Conservation (phyloP, 2,113 vertebrate species). For the Oreocharis arfaki region DNA sequence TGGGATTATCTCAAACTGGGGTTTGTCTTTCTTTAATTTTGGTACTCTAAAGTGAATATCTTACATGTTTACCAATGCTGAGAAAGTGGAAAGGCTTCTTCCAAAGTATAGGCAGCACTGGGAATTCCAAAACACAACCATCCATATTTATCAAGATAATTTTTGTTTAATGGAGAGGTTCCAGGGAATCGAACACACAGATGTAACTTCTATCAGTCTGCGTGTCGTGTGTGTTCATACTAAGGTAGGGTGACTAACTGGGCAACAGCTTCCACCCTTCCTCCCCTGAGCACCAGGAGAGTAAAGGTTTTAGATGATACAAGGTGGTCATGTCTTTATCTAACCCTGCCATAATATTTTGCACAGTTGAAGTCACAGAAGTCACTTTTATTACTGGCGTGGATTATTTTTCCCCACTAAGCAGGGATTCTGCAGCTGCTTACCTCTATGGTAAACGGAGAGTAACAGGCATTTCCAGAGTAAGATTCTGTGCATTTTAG, state of each 20-base stretch:
- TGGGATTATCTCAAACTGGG: not conserved
- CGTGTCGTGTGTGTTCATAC: rapidly evolving
- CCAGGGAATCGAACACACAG: not conserved
- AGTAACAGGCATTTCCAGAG: not conserved
- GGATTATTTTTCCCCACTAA: not conserved
- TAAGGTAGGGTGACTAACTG: not conserved
- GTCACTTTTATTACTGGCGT: not conserved
- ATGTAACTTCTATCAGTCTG: not conserved
- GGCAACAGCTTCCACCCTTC: not conserved
- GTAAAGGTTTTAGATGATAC: not conserved
- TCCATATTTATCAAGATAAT: not conserved
- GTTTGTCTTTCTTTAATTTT: not conserved
- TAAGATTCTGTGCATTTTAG: not conserved
- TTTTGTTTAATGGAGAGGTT: not conserved
- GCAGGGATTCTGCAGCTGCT: not conserved
- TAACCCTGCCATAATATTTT: not conserved
- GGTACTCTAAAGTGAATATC: not conserved
- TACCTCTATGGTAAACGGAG: not conserved
- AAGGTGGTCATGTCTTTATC: not conserved
- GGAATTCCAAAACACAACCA: not conserved
- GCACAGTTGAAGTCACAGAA: not conserved
- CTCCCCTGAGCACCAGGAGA: not conserved
- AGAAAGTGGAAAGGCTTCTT: not conserved
- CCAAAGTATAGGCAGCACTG: not conserved
- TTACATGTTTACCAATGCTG: not conserved